A percentile compares a stretch with the other conserved stretches of the same genome.
phyloP scores from a whole-genome alignment of 2,888 invertebrate species.

The Ormyrus pomaceus region DNA sequence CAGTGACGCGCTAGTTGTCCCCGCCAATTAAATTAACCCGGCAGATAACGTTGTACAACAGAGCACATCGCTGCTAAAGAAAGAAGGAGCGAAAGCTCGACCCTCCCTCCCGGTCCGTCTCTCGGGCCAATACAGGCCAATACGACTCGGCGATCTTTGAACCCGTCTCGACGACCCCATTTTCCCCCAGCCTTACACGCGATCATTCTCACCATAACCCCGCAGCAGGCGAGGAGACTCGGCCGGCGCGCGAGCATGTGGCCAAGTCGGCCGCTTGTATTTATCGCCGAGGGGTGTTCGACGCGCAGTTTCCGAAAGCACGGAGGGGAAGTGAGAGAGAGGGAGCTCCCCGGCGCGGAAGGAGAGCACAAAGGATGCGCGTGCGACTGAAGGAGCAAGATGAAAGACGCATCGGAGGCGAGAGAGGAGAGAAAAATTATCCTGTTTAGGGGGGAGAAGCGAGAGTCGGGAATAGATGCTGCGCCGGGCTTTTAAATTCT shows the following conservation, averaged over 20 bases:
- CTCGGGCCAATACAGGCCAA: too few species aligned
- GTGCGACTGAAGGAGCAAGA: constrained; percentile 7
- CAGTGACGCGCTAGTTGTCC: too few species aligned
- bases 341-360: neutral
- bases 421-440: neutral
- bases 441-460: neutral
- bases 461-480: neutral
- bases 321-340: too few species aligned
- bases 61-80: too few species aligned
- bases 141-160: neutral
- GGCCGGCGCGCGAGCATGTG: neutral
- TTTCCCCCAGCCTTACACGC: neutral
- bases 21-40: too few species aligned
- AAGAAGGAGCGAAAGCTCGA: too few species aligned
- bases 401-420: neutral
- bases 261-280: neutral
- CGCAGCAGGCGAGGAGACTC: neutral
- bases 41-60: too few species aligned
- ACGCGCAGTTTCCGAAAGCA: neutral
- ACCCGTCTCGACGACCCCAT: neutral
- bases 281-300: neutral
- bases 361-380: neutral
- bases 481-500: neutral
- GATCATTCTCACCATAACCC: constrained; percentile 17
- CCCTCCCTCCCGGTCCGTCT: too few species aligned